These are phyloP conservation scores for Rhinogobio ventralis DNA, from an alignment of 2,797 vertebrate genomes.

Conservation along the genomic window DNA sequence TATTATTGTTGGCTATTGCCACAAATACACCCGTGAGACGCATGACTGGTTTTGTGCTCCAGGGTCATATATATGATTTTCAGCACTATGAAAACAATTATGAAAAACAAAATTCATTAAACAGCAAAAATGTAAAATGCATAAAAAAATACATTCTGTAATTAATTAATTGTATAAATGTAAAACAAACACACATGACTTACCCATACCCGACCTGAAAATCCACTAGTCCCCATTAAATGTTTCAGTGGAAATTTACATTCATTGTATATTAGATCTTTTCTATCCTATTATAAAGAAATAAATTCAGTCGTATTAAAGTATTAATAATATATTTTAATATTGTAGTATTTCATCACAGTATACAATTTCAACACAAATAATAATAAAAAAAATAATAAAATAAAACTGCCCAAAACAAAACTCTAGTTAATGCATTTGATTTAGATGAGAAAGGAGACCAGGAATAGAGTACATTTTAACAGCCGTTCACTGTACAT, in stretches of 20 bases:
- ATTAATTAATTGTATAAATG: neutral
- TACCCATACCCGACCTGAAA: neutral
- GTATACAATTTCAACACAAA: slow-evolving; percentile 48
- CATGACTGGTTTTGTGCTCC: no score
- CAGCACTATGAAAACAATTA: neutral
- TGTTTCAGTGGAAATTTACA: neutral
- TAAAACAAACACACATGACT: neutral
- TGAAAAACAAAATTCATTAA: neutral
- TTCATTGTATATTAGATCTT: neutral
- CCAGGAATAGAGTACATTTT: slow-evolving; percentile 20
- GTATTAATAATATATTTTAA: slow-evolving; percentile 50
- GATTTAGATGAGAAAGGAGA: slow-evolving; percentile 23
- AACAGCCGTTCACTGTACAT: slow-evolving; percentile 25
- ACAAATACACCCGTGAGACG: no score
- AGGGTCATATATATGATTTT: neutral
- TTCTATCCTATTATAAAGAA: neutral
- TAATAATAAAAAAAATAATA: neutral
- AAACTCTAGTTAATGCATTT: slow-evolving; percentile 24
- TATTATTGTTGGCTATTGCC: no score
- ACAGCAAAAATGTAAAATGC: neutral
- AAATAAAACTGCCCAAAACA: slow-evolving; percentile 36
- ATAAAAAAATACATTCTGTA: neutral
- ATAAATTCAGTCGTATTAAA: neutral
- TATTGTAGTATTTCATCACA: slow-evolving; percentile 46
- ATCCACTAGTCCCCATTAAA: neutral